Evolutionary conservation across 2,113 vertebrate genomes (phyloP).

Genomic region (Acrocephalus kingi): DNA sequence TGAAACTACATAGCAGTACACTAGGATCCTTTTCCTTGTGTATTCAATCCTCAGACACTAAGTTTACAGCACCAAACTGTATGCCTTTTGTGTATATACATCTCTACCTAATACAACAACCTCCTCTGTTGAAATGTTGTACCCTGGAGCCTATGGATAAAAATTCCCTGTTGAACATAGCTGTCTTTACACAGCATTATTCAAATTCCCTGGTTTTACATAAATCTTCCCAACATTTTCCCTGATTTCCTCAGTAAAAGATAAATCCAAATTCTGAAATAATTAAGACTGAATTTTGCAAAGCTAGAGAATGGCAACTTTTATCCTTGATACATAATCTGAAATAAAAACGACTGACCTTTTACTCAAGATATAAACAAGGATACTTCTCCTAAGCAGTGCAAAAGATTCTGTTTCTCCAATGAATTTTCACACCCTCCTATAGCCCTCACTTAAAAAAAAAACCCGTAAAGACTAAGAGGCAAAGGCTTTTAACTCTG

Average conservation of each 20-base stretch:
- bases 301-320: not conserved
- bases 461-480: not conserved
- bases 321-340: not conserved
- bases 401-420: not conserved
- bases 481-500: not conserved
- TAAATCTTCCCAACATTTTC: not conserved
- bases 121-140: not conserved
- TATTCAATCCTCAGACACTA: not conserved
- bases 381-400: not conserved
- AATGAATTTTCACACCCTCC: not conserved
- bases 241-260: not conserved
- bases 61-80: not conserved
- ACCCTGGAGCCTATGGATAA: not conserved
- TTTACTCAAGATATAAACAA: not conserved
- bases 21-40: not conserved
- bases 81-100: not conserved
- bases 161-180: not conserved
- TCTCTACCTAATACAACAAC: not conserved
- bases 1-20: not conserved
- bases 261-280: not conserved
- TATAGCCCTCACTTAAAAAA: not conserved
- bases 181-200: not conserved
- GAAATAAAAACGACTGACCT: not conserved
- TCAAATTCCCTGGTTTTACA: not conserved
- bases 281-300: not conserved